These are phyloP conservation scores for Vombatus ursinus DNA, from an alignment of 2,113 vertebrate species.

Conservation along the genomic window DNA sequence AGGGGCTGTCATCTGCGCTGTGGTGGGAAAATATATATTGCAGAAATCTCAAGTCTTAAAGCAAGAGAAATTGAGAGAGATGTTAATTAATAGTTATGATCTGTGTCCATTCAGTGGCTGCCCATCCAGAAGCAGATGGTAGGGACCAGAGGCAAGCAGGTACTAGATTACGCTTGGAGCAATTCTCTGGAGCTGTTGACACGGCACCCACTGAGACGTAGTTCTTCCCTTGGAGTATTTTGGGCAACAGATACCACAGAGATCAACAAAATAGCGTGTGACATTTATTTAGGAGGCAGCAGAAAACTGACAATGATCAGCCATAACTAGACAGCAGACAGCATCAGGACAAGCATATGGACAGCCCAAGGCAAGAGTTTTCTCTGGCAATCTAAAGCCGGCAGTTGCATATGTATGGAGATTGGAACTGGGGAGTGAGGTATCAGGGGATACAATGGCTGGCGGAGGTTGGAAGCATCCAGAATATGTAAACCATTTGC, in stretches of 20 bases:
- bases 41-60: neutral
- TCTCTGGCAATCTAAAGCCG: neutral
- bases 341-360: neutral
- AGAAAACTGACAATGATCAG: constrained; percentile 11
- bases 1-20: neutral
- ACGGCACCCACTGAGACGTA: neutral
- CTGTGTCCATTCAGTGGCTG: neutral
- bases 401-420: neutral
- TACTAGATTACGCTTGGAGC: neutral
- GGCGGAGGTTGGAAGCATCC: neutral
- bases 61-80: neutral
- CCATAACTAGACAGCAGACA: neutral
- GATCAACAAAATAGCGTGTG: neutral
- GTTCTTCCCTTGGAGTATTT: neutral
- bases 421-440: neutral
- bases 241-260: neutral
- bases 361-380: neutral
- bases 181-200: neutral
- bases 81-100: neutral
- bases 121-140: neutral
- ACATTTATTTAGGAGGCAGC: constrained; percentile 65
- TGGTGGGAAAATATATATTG: too few relatives aligned
- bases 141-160: neutral
- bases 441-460: neutral
- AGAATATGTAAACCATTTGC: neutral